These are phyloP conservation scores for Nymphalis polychloros DNA, from an alignment of 2,888 invertebrate genomes.

Conservation along the genomic window DNA sequence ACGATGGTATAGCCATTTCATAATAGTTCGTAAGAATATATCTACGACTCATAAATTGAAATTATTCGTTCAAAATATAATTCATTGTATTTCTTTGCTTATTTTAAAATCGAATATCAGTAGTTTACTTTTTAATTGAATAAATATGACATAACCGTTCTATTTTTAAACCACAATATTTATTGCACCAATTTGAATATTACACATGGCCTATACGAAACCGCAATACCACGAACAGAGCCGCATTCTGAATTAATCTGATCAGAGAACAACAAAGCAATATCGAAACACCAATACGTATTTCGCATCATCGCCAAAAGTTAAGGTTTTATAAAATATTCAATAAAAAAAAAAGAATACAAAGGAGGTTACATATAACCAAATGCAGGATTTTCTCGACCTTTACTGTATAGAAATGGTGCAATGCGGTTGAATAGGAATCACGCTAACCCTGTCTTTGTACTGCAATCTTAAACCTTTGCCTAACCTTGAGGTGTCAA, in stretches of 20 bases:
- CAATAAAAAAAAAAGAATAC: not conserved
- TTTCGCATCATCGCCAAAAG: not conserved
- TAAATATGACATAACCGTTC: not conserved
- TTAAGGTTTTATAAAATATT: not conserved
- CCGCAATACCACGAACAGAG: conserved; percentile 15
- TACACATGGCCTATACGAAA: conserved; percentile 1
- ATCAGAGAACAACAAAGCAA: conserved; percentile 15
- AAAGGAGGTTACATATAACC: conserved; percentile 13
- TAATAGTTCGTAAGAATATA: conserved; percentile 1
- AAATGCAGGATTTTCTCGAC: conserved; percentile 61
- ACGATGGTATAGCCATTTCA: not conserved
- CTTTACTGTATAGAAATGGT: conserved; percentile 60
- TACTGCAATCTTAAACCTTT: conserved; percentile 59
- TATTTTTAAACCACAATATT: conserved; percentile 1
- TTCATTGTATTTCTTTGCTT: not conserved
- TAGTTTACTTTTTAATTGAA: too few species aligned
- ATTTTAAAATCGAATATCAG: too few species aligned
- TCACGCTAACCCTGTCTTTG: conserved; percentile 64
- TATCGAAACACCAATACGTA: conserved; percentile 15
- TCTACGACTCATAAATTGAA: conserved; percentile 2
- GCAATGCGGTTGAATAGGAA: conserved; percentile 68
- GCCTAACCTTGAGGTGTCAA: conserved; percentile 56
- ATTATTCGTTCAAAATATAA: not conserved
- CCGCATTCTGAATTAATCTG: conserved; percentile 12
- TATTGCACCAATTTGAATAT: conserved; percentile 8